phyloP scores from a whole-genome alignment of 2,888 invertebrate genomes.

The Parnassius orleans region DNA sequence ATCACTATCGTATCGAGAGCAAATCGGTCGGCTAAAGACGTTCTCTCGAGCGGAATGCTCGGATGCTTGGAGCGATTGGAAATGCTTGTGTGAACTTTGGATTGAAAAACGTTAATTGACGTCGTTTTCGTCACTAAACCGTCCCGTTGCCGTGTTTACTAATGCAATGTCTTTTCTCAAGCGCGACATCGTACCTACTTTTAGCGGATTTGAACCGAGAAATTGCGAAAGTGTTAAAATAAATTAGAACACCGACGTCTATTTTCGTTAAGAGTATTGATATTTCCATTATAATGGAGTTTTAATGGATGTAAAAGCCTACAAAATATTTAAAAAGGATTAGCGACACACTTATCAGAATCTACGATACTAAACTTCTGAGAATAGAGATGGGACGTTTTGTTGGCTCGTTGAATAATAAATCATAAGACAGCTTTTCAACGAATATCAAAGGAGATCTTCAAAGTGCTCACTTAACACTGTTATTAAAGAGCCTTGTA shows the following conservation, averaged over 20 bases:
- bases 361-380: constrained; percentile 40
- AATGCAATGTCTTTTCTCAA: constrained; percentile 61
- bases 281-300: constrained; percentile 30
- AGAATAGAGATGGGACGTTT: constrained; percentile 46
- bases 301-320: constrained; percentile 11
- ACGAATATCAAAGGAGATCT: constrained; percentile 63
- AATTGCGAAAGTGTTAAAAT: constrained; percentile 43
- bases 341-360: constrained; percentile 32
- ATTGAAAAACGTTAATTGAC: constrained; percentile 74
- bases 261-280: constrained; percentile 36
- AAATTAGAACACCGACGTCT: constrained; percentile 39
- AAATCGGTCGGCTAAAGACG: constrained; percentile 75
- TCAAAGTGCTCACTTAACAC: constrained; percentile 61
- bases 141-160: constrained; percentile 60
- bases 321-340: constrained; percentile 16
- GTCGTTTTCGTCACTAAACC: constrained; percentile 66
- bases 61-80: constrained; percentile 64
- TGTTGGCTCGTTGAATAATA: constrained; percentile 57
- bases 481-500: constrained; percentile 52
- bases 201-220: constrained; percentile 38
- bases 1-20: constrained; percentile 73
- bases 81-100: constrained; percentile 64
- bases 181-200: constrained; percentile 50
- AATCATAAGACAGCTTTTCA: constrained; percentile 55
- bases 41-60: constrained; percentile 64